phyloP scores from a whole-genome alignment of 2,797 vertebrate genomes.

The Chloroceryle amazona region DNA sequence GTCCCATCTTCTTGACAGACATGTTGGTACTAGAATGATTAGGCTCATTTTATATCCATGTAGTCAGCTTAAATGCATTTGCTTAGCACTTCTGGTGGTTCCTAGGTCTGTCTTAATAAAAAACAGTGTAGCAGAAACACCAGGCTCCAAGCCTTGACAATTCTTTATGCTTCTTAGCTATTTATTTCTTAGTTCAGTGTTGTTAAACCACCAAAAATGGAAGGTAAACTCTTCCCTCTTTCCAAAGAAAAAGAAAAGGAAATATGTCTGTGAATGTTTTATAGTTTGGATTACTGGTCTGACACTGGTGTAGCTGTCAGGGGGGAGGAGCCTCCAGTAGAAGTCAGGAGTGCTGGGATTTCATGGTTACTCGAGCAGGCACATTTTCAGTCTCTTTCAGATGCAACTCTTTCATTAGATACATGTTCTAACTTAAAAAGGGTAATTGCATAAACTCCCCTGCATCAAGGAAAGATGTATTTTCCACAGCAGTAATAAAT shows the following conservation, averaged over 20 bases:
- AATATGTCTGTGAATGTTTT: background rate
- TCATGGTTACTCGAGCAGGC: background rate
- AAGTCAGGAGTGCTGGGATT: background rate
- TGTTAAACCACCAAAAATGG: background rate
- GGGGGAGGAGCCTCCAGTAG: background rate
- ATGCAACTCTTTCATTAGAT: background rate
- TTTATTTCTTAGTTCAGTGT: background rate
- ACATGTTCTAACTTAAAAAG: background rate
- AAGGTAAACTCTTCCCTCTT: background rate
- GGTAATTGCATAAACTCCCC: background rate
- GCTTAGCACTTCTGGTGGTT: background rate
- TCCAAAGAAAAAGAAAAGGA: background rate
- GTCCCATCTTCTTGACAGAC: background rate
- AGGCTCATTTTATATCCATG: background rate
- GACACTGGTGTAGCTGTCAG: background rate
- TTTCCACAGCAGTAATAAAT: background rate
- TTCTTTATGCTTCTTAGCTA: background rate
- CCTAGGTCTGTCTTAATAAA: background rate
- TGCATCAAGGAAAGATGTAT: background rate
- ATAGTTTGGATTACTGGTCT: background rate
- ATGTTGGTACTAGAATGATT: background rate
- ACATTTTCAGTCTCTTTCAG: background rate
- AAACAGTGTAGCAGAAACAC: background rate
- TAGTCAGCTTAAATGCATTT: background rate
- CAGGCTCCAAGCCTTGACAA: background rate